Conservation (phyloP, 2,888 invertebrate species). For the Phania funesta region DNA sequence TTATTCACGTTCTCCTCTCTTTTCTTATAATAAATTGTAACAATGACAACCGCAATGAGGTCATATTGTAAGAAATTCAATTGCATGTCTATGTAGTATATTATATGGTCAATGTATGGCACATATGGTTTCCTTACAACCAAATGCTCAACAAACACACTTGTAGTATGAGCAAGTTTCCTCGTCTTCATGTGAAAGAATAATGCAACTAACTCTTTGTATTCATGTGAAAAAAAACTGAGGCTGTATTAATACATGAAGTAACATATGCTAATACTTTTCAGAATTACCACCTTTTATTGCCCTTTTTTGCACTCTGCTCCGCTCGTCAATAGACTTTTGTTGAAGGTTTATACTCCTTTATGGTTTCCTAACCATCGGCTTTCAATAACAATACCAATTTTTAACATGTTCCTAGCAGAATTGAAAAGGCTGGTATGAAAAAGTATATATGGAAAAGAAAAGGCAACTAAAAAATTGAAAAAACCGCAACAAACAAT, state of each 20-base stretch:
- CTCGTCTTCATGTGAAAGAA: slow-evolving; percentile 21
- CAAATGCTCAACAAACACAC: slow-evolving; percentile 21
- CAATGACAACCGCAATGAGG: slow-evolving; percentile 67
- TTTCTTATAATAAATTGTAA: slow-evolving; percentile 66
- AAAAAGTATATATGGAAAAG: not conserved
- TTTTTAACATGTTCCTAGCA: slow-evolving; percentile 36
- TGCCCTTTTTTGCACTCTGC: not conserved
- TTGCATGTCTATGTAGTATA: slow-evolving; percentile 50
- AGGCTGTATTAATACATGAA: slow-evolving; percentile 26
- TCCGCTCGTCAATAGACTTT: not conserved
- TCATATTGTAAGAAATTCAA: slow-evolving; percentile 65
- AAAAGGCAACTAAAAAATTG: not conserved
- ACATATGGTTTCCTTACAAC: slow-evolving; percentile 39
- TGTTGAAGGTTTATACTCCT: slow-evolving; percentile 28
- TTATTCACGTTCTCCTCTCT: slow-evolving; percentile 27
- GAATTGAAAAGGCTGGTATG: slow-evolving; percentile 23
- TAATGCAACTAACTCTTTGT: not conserved
- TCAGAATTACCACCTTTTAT: slow-evolving; percentile 33
- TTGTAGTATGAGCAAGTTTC: slow-evolving; percentile 38
- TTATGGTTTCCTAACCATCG: slow-evolving; percentile 39
- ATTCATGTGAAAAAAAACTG: not conserved
- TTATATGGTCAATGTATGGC: slow-evolving; percentile 35
- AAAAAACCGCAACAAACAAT: slow-evolving; percentile 65
- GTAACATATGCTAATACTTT: slow-evolving; percentile 60
- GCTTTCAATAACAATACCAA: slow-evolving; percentile 53